Base-by-base conservation (phyloP, 2,113 vertebrate species). In the Thunnus maccoyii region DNA sequence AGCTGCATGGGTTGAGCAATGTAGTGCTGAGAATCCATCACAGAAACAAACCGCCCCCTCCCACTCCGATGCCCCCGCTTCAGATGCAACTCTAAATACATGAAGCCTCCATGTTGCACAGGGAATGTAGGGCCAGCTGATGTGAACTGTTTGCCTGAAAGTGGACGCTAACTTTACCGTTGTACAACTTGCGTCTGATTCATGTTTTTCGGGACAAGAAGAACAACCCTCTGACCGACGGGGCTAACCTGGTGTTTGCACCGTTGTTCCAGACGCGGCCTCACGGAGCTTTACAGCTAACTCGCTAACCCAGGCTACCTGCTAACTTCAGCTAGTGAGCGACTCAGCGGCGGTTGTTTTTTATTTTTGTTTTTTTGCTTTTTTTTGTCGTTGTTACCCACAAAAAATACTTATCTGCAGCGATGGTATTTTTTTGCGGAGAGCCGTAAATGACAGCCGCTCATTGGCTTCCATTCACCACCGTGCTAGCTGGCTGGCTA, bases 31-130 rank as follows among this genome's bases (percentile, higher is more conserved):
- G 88, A 55, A 83, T 89, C 88, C 86, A 67, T 90, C 84, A 86
- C 78, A 85, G 86, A 86, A 72, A 84, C 87, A 87, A 79, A 75
- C 72, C 78, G 78, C 86, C 94, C 93, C 92, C 95, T 92, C 89
- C 86, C 88, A 86, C 85, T 82, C 60, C 41, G 66, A 60, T 73
- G 82, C 87, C 91, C 84, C 92, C 81, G 86, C 88, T 87, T 92
- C 88, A 85, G 85, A 88, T 86, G 88, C 89, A 86, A 92, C 89
- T 93, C 93, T 68, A 94, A 93, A 94, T 85, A 90, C 92, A 92
- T 91, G 84, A 92, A 91, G 94, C 94, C 92, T 95, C 95, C 94
- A 95, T 96, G 92, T 95, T 94, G 93, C 90, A 86, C 84, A 70
- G 87, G 87, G 84, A 80, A 78, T 74, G 80, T 17, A 74, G 85